phyloP scores from a whole-genome alignment of 37 sponge, comb jelly and placozoan genomes.

The Aphrocallistes beatrix region DNA sequence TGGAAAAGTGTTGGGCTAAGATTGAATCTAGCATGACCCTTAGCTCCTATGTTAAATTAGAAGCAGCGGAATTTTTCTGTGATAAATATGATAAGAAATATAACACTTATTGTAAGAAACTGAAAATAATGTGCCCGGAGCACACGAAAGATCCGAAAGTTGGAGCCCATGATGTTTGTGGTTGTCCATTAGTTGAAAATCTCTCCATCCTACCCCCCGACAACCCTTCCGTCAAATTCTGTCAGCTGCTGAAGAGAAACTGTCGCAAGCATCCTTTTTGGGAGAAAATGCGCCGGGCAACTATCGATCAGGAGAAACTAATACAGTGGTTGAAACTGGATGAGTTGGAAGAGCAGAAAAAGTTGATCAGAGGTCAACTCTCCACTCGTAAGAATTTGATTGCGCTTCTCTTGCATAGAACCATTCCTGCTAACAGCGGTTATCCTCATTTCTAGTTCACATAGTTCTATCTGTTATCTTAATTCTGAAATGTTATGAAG shows the following conservation, averaged over 20 bases:
- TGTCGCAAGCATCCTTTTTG: constrained; percentile 75
- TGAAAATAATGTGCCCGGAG: constrained; percentile 80
- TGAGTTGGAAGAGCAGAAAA: constrained; percentile 67
- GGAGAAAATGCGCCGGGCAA: constrained; percentile 78
- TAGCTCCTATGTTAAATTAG: constrained; percentile 29
- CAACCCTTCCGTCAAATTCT: constrained; percentile 27
- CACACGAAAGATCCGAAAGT: constrained; percentile 96
- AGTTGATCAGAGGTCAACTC: constrained; percentile 56
- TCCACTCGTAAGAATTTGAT: constrained; percentile 48
- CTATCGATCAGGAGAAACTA: constrained; percentile 81
- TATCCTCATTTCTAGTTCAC: too few relatives aligned
- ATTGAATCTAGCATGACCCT: constrained; percentile 24
- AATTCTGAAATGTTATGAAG: too few relatives aligned
- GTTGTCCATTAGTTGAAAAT: constrained; percentile 68
- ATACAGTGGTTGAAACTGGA: constrained; percentile 82
- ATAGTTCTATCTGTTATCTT: too few relatives aligned
- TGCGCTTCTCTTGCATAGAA: constrained; percentile 63
- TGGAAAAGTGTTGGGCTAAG: constrained; percentile 92
- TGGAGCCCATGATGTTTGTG: constrained; percentile 74
- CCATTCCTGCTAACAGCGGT: constrained; percentile 41
- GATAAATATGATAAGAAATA: constrained; percentile 72
- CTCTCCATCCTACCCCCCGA: constrained; percentile 19
- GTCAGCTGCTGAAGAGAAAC: constrained; percentile 49
- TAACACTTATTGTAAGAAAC: constrained; percentile 81
- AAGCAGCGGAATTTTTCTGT: constrained; percentile 78